These are phyloP conservation scores for Rhyacichthys aspro DNA, from an alignment of 2,797 vertebrate species.

Conservation along the genomic window DNA sequence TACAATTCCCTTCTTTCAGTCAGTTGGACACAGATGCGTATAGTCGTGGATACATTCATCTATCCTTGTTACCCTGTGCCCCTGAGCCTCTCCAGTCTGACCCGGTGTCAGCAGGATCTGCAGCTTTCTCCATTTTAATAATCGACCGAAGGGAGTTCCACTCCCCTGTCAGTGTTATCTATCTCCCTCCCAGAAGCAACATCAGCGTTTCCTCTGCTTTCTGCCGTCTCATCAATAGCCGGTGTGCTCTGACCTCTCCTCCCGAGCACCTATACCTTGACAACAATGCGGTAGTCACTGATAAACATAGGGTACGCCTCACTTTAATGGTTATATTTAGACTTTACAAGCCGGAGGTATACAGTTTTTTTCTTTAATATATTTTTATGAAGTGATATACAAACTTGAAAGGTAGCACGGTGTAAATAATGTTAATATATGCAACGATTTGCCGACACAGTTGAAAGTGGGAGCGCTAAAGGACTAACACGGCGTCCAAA, in stretches of 20 bases:
- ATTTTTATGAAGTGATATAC: background rate
- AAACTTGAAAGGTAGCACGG: background rate
- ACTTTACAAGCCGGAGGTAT: background rate
- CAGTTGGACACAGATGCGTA: background rate
- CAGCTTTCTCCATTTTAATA: conserved; percentile 67
- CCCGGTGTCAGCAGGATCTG: conserved; percentile 51
- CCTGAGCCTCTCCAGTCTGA: conserved; percentile 27
- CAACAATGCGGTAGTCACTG: background rate
- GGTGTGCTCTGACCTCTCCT: conserved; percentile 44
- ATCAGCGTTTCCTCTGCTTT: conserved; percentile 69
- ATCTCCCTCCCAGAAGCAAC: conserved; percentile 56
- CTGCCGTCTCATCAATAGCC: conserved; percentile 63
- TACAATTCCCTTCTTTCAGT: background rate
- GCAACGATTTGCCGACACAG: background rate
- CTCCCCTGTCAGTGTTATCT: conserved; percentile 66
- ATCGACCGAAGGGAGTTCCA: conserved; percentile 60
- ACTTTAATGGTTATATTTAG: background rate
- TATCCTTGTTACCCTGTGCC: conserved; percentile 45
- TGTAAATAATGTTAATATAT: conserved; percentile 16
- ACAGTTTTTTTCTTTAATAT: background rate
- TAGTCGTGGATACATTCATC: conserved; percentile 10
- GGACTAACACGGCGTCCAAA: conserved; percentile 14
- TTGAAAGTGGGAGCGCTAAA: background rate
- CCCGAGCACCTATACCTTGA: conserved; percentile 39
- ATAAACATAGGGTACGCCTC: background rate